These are phyloP conservation scores for Acanthurus leucopareius DNA, from an alignment of 2,797 vertebrate species.

Conservation along the genomic window DNA sequence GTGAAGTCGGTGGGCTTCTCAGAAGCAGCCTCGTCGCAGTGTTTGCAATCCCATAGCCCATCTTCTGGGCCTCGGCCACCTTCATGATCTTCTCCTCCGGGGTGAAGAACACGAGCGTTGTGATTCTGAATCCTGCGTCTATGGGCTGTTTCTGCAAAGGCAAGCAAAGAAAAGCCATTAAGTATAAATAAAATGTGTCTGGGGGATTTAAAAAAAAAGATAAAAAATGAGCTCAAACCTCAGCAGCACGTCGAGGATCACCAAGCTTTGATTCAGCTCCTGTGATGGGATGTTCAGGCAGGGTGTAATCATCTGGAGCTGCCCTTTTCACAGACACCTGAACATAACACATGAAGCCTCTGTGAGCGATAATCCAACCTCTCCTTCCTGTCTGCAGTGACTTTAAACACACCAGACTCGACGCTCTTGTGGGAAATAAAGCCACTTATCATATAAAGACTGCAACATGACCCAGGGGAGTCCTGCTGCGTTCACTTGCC, in stretches of 20 bases:
- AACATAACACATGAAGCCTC: constrained; percentile 26
- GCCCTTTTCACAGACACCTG: constrained; percentile 79
- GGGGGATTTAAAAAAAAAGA: background rate
- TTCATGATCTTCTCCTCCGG: constrained; percentile 72
- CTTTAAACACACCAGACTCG: constrained; percentile 40
- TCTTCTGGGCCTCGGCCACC: constrained; percentile 73
- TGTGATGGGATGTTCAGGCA: constrained; percentile 18
- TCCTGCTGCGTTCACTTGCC: constrained; percentile 70
- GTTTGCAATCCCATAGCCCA: constrained; percentile 82
- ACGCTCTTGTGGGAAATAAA: constrained; percentile 1
- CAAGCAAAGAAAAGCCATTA: background rate
- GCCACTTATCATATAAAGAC: constrained; percentile 27
- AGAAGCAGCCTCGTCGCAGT: constrained; percentile 82
- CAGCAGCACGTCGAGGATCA: constrained; percentile 21
- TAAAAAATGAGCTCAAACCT: constrained; percentile 41
- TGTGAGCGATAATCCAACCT: constrained; percentile 35
- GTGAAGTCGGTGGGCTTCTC: constrained; percentile 67
- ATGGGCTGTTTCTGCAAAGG: constrained; percentile 38
- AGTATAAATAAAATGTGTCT: background rate
- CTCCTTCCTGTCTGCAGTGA: background rate
- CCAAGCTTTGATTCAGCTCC: background rate
- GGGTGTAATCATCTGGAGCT: constrained; percentile 44
- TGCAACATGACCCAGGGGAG: background rate
- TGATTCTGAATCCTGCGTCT: constrained; percentile 64
- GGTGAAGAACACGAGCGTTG: constrained; percentile 83